Base-by-base conservation (phyloP, 92 coral and sea anemone species). In the Micromussa lordhowensis region DNA sequence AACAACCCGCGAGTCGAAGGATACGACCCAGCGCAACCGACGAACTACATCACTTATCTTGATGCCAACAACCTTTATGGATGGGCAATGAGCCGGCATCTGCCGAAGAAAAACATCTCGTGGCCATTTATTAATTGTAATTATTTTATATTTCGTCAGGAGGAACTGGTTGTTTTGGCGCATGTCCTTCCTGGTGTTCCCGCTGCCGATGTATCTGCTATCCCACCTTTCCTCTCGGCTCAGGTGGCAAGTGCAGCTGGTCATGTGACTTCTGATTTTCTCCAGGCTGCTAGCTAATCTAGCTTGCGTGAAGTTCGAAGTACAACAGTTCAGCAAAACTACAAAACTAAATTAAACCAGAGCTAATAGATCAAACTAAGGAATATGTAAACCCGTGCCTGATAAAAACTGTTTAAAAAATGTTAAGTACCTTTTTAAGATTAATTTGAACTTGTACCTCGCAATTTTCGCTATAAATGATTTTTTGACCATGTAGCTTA, bases 161-260 rank as follows among this genome's bases (percentile, higher is more conserved):
- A 30, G 89, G 48, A 11, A 36, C 4, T 18, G 57, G 57, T 40
- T 86, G 85, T 86, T 86, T 86, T 48, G 85, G 90, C 29, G 34
- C 53, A 12, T 86, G 90, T 38, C 90, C 90, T 22, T 44, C 83
- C 1, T 86, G 54, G 69, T 86, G 90, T 49, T 34, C 18, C 4
- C 75, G 90, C 30, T 86, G 90, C 48, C 34, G 32, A 12, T 86
- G 90, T 82, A 77, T 76, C 34, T 86, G 90, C 77, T 64, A 64
- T 72, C 90, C 85, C 31, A 77, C 29, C 34, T 86, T 78, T 78
- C 85, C 85, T 28, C 7, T 12, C 34, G 85, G 89, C 21, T 58
- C n/a, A 26, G 89, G 90, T 28, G 51, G 34, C n/a, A 31, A 86
- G 44, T 86, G 90, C 85, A 34, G 32, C 19, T 86, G 85, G 90